These are phyloP conservation scores for Yponomeuta cagnagella DNA, from an alignment of 2,888 invertebrate genomes.

Conservation along the genomic window DNA sequence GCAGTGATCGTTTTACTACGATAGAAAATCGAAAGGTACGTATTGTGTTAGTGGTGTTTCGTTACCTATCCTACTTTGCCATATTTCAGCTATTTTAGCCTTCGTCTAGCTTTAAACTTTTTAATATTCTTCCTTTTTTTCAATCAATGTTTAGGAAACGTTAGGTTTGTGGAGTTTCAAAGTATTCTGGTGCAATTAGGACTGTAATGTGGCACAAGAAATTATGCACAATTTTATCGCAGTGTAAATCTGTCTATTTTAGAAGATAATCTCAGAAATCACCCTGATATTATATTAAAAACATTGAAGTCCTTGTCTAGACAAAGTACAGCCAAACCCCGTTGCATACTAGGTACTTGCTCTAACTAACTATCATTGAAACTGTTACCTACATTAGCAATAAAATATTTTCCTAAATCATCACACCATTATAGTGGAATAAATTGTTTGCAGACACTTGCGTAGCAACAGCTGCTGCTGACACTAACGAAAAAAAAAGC, in stretches of 20 bases:
- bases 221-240: constrained; percentile 2
- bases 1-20: neutral
- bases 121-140: neutral
- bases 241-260: constrained; percentile 8
- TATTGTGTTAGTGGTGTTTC: constrained; percentile 1
- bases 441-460: too few relatives aligned
- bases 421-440: too few relatives aligned
- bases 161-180: neutral
- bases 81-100: constrained; percentile 65
- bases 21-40: constrained; percentile 8
- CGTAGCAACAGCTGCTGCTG: too few relatives aligned
- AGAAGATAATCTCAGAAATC: neutral
- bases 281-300: neutral
- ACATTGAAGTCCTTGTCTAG: neutral
- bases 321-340: too few relatives aligned
- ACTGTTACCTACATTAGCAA: too few relatives aligned
- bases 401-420: too few relatives aligned
- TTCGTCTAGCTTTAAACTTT: constrained; percentile 32
- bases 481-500: too few relatives aligned
- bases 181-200: neutral
- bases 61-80: constrained; percentile 39
- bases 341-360: too few relatives aligned
- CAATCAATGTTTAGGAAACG: neutral
- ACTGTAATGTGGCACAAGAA: constrained; percentile 13
- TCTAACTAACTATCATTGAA: too few relatives aligned